phyloP scores from a whole-genome alignment of 2,797 vertebrate species.

The Phoebastria nigripes region DNA sequence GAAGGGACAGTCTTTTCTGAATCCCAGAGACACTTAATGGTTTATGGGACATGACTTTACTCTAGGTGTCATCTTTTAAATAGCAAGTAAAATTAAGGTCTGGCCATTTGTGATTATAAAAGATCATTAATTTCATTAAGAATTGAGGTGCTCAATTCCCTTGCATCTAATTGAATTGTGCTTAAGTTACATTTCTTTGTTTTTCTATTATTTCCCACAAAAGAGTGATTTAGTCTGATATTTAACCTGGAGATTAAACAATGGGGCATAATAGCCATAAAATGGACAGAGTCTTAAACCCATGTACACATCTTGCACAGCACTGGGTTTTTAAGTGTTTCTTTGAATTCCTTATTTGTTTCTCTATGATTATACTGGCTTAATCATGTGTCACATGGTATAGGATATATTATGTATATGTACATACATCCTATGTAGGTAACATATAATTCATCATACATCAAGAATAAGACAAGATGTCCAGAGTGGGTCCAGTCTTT shows the following conservation, averaged over 20 bases:
- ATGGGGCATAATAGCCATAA: neutral
- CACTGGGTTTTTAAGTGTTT: neutral
- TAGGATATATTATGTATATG: neutral
- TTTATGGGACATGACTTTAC: constrained; percentile 64
- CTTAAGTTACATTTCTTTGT: constrained; percentile 64
- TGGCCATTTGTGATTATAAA: constrained; percentile 65
- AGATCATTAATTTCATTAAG: constrained; percentile 68
- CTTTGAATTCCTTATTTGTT: neutral
- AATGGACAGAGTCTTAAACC: neutral
- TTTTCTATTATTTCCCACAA: constrained; percentile 50
- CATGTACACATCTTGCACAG: neutral
- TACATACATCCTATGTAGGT: neutral
- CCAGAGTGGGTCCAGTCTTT: neutral
- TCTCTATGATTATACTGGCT: neutral
- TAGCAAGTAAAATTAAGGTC: constrained; percentile 68
- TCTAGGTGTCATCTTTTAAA: constrained; percentile 66
- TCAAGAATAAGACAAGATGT: neutral
- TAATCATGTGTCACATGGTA: neutral
- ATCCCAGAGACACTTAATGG: constrained; percentile 49
- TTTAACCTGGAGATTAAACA: constrained; percentile 13
- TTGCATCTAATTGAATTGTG: constrained; percentile 63
- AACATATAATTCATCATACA: neutral
- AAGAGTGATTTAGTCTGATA: constrained; percentile 8
- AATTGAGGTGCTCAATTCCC: constrained; percentile 63
- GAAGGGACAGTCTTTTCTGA: constrained; percentile 55